These are phyloP conservation scores for honey bee (Apis mellifera) DNA, from an alignment of 1,140 invertebrate species.

Conservation along the genomic window DNA sequence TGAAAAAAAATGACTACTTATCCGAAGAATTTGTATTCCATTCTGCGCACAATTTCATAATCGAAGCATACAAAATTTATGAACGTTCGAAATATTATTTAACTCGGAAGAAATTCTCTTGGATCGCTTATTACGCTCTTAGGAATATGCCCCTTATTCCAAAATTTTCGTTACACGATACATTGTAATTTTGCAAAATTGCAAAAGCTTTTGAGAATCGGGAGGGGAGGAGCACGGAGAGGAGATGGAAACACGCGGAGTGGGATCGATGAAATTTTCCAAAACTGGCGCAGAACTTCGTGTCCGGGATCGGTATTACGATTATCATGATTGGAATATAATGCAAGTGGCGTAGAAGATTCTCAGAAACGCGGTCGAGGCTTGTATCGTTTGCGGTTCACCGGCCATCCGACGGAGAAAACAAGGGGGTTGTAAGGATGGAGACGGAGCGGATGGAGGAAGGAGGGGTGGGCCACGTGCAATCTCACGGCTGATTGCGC, in stretches of 20 bases:
- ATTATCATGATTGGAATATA: constrained; percentile 26
- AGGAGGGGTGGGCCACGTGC: constrained; percentile 36
- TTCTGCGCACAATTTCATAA: too few species aligned
- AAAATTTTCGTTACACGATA: not conserved
- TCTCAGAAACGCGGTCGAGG: constrained; percentile 22
- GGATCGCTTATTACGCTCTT: too few species aligned
- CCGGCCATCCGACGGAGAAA: constrained; percentile 28
- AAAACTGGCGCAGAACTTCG: not conserved
- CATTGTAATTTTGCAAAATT: not conserved
- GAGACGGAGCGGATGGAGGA: not conserved
- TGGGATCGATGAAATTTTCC: not conserved
- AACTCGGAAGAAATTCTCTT: too few species aligned
- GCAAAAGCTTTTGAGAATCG: not conserved
- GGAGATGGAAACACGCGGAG: not conserved
- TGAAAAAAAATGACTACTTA: too few species aligned
- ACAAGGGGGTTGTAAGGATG: constrained; percentile 7
- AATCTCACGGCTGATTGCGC: constrained; percentile 70
- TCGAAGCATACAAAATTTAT: too few species aligned
- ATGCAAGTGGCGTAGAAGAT: not conserved
- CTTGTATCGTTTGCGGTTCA: constrained; percentile 37
- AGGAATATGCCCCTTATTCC: too few species aligned
- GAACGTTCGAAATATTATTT: too few species aligned
- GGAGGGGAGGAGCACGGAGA: not conserved
- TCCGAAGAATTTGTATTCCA: too few species aligned
- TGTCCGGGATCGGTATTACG: not conserved